A percentile compares a stretch with the other conserved stretches of the same genome.
phyloP scores from a whole-genome alignment of 2,797 vertebrate genomes.

The Phoxinus dragarum region DNA sequence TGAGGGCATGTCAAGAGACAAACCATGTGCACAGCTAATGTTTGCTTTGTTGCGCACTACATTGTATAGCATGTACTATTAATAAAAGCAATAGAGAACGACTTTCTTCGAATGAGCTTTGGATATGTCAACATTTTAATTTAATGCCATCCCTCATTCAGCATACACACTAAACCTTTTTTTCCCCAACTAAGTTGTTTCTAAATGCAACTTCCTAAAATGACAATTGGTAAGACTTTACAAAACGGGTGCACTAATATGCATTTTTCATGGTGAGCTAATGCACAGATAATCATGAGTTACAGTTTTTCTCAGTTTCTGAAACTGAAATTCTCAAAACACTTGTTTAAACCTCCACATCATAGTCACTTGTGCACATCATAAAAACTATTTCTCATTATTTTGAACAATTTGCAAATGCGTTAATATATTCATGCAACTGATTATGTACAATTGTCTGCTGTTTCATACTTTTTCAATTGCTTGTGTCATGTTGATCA shows the following conservation, averaged over 20 bases:
- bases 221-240: not conserved
- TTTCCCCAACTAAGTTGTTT: not conserved
- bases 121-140: conserved; percentile 25
- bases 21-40: conserved; percentile 25
- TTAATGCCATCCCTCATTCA: not conserved
- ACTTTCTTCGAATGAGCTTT: not conserved
- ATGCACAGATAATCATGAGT: not conserved
- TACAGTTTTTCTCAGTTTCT: not conserved
- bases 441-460: not conserved
- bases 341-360: not conserved
- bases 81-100: conserved; percentile 30
- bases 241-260: not conserved
- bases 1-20: conserved; percentile 30
- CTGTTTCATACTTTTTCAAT: not conserved
- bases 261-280: not conserved
- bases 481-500: not conserved
- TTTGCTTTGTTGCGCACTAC: not conserved
- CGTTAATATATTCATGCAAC: not conserved
- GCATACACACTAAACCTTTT: not conserved
- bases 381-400: not conserved
- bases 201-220: not conserved
- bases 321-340: not conserved
- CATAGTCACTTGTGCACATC: not conserved
- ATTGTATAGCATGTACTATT: conserved; percentile 12
- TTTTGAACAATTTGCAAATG: not conserved